Conservation (phyloP, 2,888 invertebrate species). For the Pantelozetes paolii region DNA sequence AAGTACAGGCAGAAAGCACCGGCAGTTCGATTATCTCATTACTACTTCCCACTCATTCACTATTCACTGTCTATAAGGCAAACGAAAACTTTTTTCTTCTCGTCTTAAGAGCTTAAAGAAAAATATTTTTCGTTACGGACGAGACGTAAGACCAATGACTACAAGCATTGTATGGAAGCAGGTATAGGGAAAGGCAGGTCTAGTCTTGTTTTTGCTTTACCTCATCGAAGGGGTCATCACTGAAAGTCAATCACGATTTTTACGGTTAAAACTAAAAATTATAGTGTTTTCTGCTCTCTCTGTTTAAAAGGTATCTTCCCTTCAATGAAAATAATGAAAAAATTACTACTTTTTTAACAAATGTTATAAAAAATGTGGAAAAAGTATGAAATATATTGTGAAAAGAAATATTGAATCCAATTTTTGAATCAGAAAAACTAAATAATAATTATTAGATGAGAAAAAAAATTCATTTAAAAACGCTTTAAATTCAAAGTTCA, state of each 20-base stretch:
- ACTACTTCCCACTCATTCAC: slow-evolving; percentile 9
- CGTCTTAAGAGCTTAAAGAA: not conserved
- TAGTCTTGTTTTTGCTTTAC: not conserved
- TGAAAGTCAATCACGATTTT: slow-evolving; percentile 25
- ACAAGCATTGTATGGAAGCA: too few species aligned
- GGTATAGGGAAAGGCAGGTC: too few species aligned
- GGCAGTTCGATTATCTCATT: slow-evolving; percentile 5
- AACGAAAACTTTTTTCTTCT: not conserved
- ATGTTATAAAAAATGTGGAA: not conserved
- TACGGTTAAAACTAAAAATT: slow-evolving; percentile 22
- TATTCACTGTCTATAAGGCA: not conserved
- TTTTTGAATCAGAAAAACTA: not conserved
- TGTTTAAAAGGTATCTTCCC: slow-evolving; percentile 17
- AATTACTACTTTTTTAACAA: slow-evolving; percentile 20
- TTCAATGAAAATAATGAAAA: slow-evolving; percentile 1
- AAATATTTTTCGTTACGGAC: not conserved
- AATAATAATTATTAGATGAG: not conserved
- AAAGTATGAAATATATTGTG: not conserved
- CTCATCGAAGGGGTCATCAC: not conserved
- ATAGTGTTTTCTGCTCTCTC: not conserved
- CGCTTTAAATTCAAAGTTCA: not conserved
- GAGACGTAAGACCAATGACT: too few species aligned
- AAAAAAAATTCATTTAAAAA: not conserved
- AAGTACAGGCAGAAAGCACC: not conserved
- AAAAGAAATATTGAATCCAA: not conserved